Conservation (phyloP, 2,797 vertebrate genomes). For the Chaetophractus vellerosus region DNA sequence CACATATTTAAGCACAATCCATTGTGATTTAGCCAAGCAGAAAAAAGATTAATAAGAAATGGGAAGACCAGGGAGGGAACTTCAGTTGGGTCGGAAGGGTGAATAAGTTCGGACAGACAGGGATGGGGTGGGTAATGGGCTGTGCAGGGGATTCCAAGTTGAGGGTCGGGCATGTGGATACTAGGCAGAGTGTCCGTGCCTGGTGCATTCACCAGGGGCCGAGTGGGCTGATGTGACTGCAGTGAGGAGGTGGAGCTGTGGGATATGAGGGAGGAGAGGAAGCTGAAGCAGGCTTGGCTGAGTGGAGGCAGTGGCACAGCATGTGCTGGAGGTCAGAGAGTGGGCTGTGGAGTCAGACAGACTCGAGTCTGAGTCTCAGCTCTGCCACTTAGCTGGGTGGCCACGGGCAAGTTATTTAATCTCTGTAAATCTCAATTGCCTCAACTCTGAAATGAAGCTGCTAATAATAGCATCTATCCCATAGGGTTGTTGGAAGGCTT, state of each 20-base stretch:
- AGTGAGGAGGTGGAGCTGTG: rapidly evolving
- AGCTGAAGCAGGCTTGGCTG: not conserved
- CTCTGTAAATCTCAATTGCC: not conserved
- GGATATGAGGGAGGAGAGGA: not conserved
- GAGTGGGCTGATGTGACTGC: not conserved
- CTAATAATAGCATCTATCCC: not conserved
- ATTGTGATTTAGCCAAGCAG: not conserved
- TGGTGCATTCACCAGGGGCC: not conserved
- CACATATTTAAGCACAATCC: not conserved
- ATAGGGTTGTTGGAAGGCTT: not conserved
- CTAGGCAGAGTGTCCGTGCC: not conserved
- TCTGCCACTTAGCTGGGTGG: not conserved
- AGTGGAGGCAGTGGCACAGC: not conserved
- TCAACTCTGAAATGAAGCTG: not conserved
- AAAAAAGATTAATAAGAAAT: constrained; percentile 24
- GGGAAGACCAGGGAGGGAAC: not conserved
- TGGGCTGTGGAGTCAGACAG: not conserved
- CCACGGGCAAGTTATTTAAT: not conserved
- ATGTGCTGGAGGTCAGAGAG: not conserved
- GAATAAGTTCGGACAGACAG: not conserved
- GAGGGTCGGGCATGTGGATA: not conserved
- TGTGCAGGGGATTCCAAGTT: not conserved
- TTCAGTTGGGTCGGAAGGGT: not conserved
- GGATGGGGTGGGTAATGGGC: not conserved
- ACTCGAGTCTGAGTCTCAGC: not conserved